These are phyloP conservation scores for Habropoda laboriosa DNA, from an alignment of 1,140 invertebrate species.

Conservation along the genomic window DNA sequence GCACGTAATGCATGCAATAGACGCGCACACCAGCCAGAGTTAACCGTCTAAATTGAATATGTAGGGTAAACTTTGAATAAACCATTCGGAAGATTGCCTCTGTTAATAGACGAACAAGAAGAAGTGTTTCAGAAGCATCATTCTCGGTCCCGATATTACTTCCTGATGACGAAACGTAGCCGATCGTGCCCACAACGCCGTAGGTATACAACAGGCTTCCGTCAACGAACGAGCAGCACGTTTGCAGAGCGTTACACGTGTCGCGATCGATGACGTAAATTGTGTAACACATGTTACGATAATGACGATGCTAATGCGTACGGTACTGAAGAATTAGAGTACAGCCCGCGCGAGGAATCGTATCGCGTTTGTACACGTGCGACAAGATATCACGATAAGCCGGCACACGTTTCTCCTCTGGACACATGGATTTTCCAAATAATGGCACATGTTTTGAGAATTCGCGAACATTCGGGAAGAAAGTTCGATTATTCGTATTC, in stretches of 20 bases:
- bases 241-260: not conserved
- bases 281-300: not conserved
- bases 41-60: conserved; percentile 13
- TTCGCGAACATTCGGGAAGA: too few relatives aligned
- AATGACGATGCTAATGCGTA: not conserved
- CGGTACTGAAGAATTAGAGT: not conserved
- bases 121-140: not conserved
- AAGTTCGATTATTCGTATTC: too few relatives aligned
- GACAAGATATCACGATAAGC: too few relatives aligned
- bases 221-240: not conserved
- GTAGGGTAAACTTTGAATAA: conserved; percentile 9
- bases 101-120: not conserved
- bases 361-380: not conserved
- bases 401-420: too few relatives aligned
- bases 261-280: not conserved
- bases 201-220: not conserved
- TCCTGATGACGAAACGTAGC: not conserved
- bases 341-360: not conserved
- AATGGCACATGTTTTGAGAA: too few relatives aligned
- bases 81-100: not conserved
- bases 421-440: too few relatives aligned
- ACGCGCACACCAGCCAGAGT: not conserved
- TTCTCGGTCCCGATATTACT: not conserved
- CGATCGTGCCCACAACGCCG: not conserved
- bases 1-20: not conserved